These are phyloP conservation scores for Eutrigla gurnardus DNA, from an alignment of 2,797 vertebrate species.

Conservation along the genomic window DNA sequence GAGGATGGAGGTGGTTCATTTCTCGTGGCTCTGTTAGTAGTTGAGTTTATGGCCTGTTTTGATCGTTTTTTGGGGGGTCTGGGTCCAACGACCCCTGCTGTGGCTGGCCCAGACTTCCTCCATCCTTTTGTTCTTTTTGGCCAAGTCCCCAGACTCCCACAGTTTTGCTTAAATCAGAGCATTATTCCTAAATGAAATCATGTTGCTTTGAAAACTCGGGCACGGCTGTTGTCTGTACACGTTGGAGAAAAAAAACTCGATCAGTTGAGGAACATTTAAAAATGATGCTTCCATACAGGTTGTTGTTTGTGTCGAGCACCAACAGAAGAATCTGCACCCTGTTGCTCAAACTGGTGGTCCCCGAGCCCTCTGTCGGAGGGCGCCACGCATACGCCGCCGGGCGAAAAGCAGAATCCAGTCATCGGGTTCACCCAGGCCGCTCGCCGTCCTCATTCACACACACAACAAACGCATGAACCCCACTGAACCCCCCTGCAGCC, in stretches of 20 bases:
- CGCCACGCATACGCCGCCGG: conserved; percentile 13
- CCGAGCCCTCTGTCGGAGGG: neutral
- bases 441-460: conserved; percentile 57
- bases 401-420: conserved; percentile 37
- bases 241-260: neutral
- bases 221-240: neutral
- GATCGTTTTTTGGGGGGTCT: no score
- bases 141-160: neutral
- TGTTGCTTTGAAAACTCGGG: neutral
- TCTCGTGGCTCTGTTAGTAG: neutral
- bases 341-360: no score
- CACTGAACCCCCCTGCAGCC: conserved; percentile 56
- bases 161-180: neutral
- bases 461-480: conserved; percentile 65
- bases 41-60: neutral
- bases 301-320: no score
- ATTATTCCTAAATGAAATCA: neutral
- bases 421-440: conserved; percentile 58
- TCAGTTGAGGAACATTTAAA: neutral
- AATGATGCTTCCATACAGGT: neutral
- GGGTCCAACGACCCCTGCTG: no score
- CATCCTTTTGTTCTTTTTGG: neutral
- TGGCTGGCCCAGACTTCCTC: no score
- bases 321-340: no score
- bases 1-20: neutral